Base-by-base conservation (phyloP, 2,113 vertebrate species). In the Columbina picui region DNA sequence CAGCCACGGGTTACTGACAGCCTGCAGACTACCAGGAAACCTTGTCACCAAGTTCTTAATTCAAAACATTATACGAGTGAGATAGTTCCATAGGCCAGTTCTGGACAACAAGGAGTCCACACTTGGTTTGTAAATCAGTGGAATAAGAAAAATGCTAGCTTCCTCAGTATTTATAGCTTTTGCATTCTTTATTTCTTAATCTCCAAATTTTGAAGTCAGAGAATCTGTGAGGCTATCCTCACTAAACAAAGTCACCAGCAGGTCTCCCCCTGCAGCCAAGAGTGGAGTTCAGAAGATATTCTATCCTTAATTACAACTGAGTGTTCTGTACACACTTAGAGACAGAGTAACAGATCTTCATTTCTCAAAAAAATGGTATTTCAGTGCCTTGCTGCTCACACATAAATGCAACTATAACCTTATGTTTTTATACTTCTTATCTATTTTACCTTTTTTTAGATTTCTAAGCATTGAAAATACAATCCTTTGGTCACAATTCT, bases 161-260 rank as follows among this genome's bases (percentile, higher is more conserved):
- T 94, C 34, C 39, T 90, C 27, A 27, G 16, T 56, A 63, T 82
- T 73, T 74, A 39, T 8, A 76, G 68, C 12, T 92, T 92, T 92
- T 10, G 8, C 22, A 45, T 84, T 84, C 50, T 82, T 87, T 78
- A 47, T 86, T 84, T 84, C 65, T 89, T 36, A 75, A 60, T 73
- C 75, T 6, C 41, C 57, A 39, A 82, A 45, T 79, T 91, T 21
- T 93, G 82, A 95, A 95, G 49, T 85, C 81, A 76, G 81, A 87
- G 78, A 41, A 15, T 92, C 43, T 53, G 85, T 85, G 61, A 29
- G 63, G 41, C 41, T 82, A 82, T 82, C 52, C 67, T 89, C 78
- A 69, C 83, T 80, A 83, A 90, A 92, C 3, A 8, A 90, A 95
- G 91, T 32, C 74, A 38, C 69, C 94, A 86, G 60, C 75, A 95